Evolutionary conservation across 2,888 invertebrate genomes (phyloP).

Genomic region (Phalangium opilio): DNA sequence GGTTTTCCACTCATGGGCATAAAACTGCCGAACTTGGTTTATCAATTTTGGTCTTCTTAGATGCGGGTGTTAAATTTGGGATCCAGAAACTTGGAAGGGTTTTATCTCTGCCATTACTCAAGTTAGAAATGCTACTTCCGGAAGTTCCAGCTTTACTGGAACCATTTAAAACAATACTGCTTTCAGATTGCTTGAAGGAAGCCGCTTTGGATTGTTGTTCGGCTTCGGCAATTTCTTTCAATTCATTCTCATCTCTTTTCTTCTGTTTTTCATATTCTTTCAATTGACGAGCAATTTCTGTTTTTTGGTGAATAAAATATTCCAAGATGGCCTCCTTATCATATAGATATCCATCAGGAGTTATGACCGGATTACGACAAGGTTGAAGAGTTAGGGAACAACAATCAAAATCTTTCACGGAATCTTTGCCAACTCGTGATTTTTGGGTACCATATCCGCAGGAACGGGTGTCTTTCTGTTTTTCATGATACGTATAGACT

Average conservation of each 20-base stretch:
- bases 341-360: conserved; percentile 79
- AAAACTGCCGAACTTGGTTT: conserved; percentile 65
- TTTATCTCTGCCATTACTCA: conserved; percentile 59
- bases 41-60: conserved; percentile 49
- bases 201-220: conserved; percentile 57
- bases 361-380: conserved; percentile 79
- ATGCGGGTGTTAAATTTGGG: conserved; percentile 79
- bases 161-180: conserved; percentile 43
- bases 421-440: conserved; percentile 75
- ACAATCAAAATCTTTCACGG: conserved; percentile 89
- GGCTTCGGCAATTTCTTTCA: conserved; percentile 51
- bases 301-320: conserved; percentile 86
- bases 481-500: conserved; percentile 95
- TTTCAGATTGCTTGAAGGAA: conserved; percentile 67
- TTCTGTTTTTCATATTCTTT: conserved; percentile 81
- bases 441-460: conserved; percentile 66
- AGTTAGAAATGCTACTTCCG: conserved; percentile 52
- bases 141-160: conserved; percentile 2
- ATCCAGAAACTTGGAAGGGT: conserved; percentile 91
- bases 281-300: conserved; percentile 67
- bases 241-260: conserved; percentile 51
- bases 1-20: conserved; percentile 69
- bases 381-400: conserved; percentile 94
- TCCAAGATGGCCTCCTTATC: conserved; percentile 94
- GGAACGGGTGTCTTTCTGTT: conserved; percentile 82